Evolutionary conservation across 2,113 vertebrate genomes (phyloP), one percentile per base, ranked within the genome.

Genomic region (Vanacampus margaritifer): DNA sequence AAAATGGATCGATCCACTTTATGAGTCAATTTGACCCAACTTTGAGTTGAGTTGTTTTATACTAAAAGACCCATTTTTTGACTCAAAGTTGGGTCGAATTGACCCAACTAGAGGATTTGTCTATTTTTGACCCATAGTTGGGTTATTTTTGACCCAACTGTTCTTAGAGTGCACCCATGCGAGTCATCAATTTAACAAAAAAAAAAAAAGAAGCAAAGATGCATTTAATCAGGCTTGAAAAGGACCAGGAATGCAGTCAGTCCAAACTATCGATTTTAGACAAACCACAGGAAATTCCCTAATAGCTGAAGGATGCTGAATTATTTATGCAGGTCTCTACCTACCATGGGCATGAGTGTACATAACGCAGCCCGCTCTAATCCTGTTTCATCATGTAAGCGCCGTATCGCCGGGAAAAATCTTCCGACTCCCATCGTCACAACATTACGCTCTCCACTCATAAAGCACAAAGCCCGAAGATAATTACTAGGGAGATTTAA

Each of bases 401-500:
- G 8, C 21, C n/a, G n/a, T 51, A 51, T 26, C 53, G 82, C 73
- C 68, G 26, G 50, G 74, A 56, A 75, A 78, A 84, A 59, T 51
- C n/a, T 51, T 51, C 7, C 21, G 6, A 71, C 75, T 82, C 56
- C 68, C 67, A 67, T 80, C 81, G 16, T 48, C 37, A 59, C 51
- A 71, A 28, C 64, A 69, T 80, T 79, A 82, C 76, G 64, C 79
- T 84, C 61, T 74, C 68, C 73, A 80, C 81, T 86, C 88, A 86
- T 86, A 81, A 84, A 83, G 68, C 56, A 71, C 64, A 75, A 54
- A 83, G 43, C 79, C 58, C 73, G 69, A 57, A 39, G 73, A 86
- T 84, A 82, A 88, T 87, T 87, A 79, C 79, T 62, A 57, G 17
- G 35, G 76, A 84, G 83, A 84, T 80, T 83, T 80, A 78, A 68